phyloP scores from a whole-genome alignment of 2,888 invertebrate genomes.

The Cephus nigrinus region DNA sequence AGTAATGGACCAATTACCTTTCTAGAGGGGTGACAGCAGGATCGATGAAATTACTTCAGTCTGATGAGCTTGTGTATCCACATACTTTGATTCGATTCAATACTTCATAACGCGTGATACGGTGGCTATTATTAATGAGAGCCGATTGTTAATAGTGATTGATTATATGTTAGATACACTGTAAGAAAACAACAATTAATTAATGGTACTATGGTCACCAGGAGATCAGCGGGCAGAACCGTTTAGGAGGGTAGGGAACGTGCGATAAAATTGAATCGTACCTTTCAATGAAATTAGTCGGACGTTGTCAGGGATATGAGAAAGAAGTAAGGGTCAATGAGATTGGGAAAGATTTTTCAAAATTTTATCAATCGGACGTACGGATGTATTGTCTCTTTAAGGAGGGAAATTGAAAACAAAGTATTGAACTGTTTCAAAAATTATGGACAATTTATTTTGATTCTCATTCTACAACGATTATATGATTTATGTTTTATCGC shows the following conservation, averaged over 20 bases:
- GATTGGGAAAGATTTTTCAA: neutral
- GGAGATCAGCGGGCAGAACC: neutral
- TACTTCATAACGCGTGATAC: neutral
- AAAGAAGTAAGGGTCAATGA: neutral
- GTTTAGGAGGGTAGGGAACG: neutral
- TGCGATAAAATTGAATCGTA: neutral
- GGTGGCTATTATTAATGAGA: neutral
- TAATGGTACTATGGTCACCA: conserved; percentile 8
- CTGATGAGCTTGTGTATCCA: neutral
- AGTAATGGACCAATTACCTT: neutral
- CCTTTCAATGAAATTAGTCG: neutral
- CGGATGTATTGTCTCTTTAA: conserved; percentile 9
- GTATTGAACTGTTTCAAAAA: neutral
- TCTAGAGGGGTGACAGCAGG: neutral
- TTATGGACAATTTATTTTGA: neutral
- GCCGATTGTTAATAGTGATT: neutral
- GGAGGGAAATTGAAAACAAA: neutral
- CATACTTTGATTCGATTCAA: neutral
- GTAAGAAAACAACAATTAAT: conserved; percentile 31
- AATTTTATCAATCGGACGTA: conserved; percentile 9
- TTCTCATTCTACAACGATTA: neutral
- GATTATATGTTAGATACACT: conserved; percentile 22
- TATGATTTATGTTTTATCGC: neutral
- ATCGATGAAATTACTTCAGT: neutral
- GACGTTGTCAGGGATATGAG: neutral